phyloP scores from a whole-genome alignment of 2,113 vertebrate genomes.

The Pholis gunnellus region DNA sequence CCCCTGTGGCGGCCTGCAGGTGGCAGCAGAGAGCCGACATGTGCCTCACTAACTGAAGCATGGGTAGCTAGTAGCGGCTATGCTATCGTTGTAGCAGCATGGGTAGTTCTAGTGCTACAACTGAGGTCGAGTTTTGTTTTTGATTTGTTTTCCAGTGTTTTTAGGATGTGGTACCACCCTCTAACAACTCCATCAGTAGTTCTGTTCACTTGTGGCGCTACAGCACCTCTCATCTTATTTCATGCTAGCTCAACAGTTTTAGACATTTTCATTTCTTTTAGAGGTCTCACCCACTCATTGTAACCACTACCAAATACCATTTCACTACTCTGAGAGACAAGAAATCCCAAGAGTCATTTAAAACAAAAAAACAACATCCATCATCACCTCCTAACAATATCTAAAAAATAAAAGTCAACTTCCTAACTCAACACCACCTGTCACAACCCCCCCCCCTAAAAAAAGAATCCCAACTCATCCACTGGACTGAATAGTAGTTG shows the following conservation, averaged over 20 bases:
- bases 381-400: slow-evolving; percentile 25
- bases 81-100: slow-evolving; percentile 75
- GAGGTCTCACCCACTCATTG: not conserved
- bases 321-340: slow-evolving; percentile 17
- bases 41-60: slow-evolving; percentile 71
- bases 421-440: slow-evolving; percentile 7
- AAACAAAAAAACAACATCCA: not conserved
- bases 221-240: not conserved
- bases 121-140: slow-evolving; percentile 42
- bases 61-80: slow-evolving; percentile 59
- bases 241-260: not conserved
- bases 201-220: slow-evolving; percentile 3
- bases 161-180: slow-evolving; percentile 75
- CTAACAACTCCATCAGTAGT: slow-evolving; percentile 73
- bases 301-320: slow-evolving; percentile 30
- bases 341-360: not conserved
- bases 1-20: slow-evolving; percentile 47
- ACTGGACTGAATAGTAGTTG: slow-evolving; percentile 51
- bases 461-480: not conserved
- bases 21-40: slow-evolving; percentile 55
- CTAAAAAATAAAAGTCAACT: not conserved
- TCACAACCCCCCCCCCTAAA: not conserved
- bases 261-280: not conserved
- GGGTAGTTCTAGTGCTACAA: slow-evolving; percentile 73
- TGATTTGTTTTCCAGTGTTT: slow-evolving; percentile 10